A percentile compares a stretch with the other conserved stretches of the same genome.
Evolutionary conservation across 2,113 vertebrate species (phyloP).

Genomic region (Trichechus manatus): DNA sequence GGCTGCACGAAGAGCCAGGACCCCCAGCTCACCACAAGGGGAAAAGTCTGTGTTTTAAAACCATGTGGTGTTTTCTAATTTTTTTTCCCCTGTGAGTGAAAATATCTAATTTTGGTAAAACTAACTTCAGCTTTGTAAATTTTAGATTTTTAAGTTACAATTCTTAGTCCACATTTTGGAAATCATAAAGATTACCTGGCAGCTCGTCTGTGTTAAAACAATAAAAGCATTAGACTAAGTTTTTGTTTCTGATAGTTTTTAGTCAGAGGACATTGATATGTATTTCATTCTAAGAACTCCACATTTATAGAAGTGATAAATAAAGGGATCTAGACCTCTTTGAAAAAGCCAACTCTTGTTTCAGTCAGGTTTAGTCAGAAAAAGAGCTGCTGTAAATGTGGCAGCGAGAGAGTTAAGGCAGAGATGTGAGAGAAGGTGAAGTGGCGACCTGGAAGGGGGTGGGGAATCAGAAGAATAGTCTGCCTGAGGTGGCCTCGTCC

Average conservation of each 20-base stretch:
- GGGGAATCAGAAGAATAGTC: fast-evolving
- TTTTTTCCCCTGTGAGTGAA: slow-evolving; percentile 2
- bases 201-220: slow-evolving; percentile 28
- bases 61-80: neutral
- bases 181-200: neutral
- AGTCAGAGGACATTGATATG: neutral
- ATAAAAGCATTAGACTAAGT: slow-evolving; percentile 52
- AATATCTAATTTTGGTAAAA: neutral
- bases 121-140: slow-evolving; percentile 27
- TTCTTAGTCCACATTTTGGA: neutral
- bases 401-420: too few species aligned
- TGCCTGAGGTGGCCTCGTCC: fast-evolving
- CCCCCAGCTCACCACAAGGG: neutral
- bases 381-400: fast-evolving
- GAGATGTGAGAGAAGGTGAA: neutral
- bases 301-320: neutral
- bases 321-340: neutral
- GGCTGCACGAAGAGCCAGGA: neutral
- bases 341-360: neutral
- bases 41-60: neutral
- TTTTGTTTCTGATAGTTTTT: slow-evolving; percentile 28
- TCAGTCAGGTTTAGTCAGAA: neutral
- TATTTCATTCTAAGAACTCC: neutral
- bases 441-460: fast-evolving
- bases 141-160: neutral